phyloP scores from a whole-genome alignment of 2,797 vertebrate genomes.

The Malurus splendens region DNA sequence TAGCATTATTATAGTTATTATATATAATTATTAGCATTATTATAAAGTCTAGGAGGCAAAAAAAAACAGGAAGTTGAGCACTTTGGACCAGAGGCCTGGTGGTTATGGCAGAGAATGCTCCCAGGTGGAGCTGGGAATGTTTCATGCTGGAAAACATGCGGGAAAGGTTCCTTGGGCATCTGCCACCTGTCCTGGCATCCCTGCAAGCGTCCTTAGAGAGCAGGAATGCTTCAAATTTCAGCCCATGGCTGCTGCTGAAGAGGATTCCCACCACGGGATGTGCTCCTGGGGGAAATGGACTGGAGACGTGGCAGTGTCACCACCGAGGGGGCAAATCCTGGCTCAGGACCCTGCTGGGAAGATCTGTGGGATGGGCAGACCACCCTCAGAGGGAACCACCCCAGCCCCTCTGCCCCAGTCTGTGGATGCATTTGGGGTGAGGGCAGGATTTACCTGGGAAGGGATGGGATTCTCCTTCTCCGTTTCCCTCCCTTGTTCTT shows the following conservation, averaged over 20 bases:
- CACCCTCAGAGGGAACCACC: not conserved
- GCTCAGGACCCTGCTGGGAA: not conserved
- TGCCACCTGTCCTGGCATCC: not conserved
- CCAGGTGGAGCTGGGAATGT: not conserved
- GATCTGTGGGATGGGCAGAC: not conserved
- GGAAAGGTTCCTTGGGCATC: not conserved
- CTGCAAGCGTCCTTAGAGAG: not conserved
- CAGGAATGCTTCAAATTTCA: not conserved
- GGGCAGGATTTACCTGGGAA: not conserved
- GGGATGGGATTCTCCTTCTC: not conserved
- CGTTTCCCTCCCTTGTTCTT: not conserved
- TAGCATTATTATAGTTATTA: not conserved
- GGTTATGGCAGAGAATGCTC: not conserved
- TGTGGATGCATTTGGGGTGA: no score
- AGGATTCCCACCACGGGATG: not conserved
- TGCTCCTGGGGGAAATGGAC: rapidly evolving
- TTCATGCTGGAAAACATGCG: not conserved
- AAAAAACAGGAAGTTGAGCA: not conserved
- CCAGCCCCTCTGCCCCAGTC: no score
- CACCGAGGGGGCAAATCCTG: not conserved
- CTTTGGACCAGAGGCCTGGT: not conserved
- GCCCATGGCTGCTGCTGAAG: not conserved
- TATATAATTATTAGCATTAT: not conserved
- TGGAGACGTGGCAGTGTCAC: not conserved
- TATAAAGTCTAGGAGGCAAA: not conserved